Evolutionary conservation across 64 coral and sea anemone species (phyloP), one percentile per base, ranked within the genome.

Genomic region (Actinia equina): DNA sequence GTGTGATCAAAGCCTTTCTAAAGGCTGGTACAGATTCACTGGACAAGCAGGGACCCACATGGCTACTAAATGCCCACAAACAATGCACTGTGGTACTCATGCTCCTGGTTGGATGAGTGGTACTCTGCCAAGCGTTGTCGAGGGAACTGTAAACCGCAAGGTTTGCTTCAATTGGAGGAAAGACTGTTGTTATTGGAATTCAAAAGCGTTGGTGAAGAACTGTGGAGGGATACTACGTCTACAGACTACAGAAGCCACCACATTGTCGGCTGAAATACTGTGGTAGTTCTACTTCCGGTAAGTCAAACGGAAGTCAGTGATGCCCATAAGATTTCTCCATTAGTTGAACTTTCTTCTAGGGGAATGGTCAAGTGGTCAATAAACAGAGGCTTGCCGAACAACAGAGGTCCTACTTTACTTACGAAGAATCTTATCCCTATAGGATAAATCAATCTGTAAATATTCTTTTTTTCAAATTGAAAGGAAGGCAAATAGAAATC

Each of bases 41-140:
- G 90, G 90, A 30, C 37, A 22, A 10, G 90, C 82, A 63, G 90
- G 89, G 17, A 80, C 74, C 17, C 11, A 20, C 26, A 91, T 91
- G 71, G 62, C 89, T 25, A 54, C 64, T 1, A 44, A 6, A 6
- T 91, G 89, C 37, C 45, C 74, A 6, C 2, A 2, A 7, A 86
- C 0, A 43, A 9, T 13, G 5, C 52, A 46, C 43, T 91, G 89
- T 41, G 84, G 89, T 42, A 64, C 89, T 19, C 30, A 62, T 51
- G 43, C 61, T 3, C 70, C 89, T 1, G 89, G 89, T 13, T 92
- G 90, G 90, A 74, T 92, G 53, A 92, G 26, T 42, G 90, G 90
- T 22, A 92, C 19, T 79, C 90, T 76, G 20, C 90, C 90, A 46
- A 63, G 44, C 16, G 27, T 55, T 14, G 67, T 9, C 44, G 64